A percentile compares a stretch with the other conserved stretches of the same genome.
Evolutionary conservation across 2,888 invertebrate genomes (phyloP).

Genomic region (Autographa pulchrina): DNA sequence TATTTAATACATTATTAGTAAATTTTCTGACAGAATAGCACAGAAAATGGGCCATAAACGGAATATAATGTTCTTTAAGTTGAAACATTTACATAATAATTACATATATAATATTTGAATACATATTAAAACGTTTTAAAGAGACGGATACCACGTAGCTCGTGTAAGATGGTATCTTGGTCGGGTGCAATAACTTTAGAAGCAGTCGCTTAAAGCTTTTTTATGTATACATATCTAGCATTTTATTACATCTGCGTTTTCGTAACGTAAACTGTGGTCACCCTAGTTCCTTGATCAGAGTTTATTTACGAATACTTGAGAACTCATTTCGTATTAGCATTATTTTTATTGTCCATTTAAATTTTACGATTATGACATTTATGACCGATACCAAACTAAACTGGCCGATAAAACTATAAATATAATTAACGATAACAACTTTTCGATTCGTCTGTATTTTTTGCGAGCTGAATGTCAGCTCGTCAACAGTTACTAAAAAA

Average conservation of each 20-base stretch:
- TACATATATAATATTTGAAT: constrained; percentile 58
- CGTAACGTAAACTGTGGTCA: constrained; percentile 38
- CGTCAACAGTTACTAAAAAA: constrained; percentile 19
- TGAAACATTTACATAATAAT: constrained; percentile 57
- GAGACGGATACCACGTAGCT: constrained; percentile 47
- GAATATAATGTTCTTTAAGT: constrained; percentile 37
- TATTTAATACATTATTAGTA: constrained; percentile 34
- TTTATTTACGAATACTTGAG: constrained; percentile 34
- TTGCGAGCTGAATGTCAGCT: constrained; percentile 45
- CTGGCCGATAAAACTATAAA: constrained; percentile 60
- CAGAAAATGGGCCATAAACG: constrained; percentile 48
- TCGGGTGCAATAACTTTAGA: constrained; percentile 66
- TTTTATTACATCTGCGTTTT: constrained; percentile 24
- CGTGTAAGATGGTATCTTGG: constrained; percentile 65
- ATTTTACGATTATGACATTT: constrained; percentile 68
- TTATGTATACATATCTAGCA: constrained; percentile 36
- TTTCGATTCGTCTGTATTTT: constrained; percentile 50
- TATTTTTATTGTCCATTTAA: constrained; percentile 61
- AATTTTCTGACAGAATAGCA: constrained; percentile 41
- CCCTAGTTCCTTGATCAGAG: constrained; percentile 33
- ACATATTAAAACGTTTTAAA: constrained; percentile 49
- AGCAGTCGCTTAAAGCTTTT: constrained; percentile 51
- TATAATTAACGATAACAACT: constrained; percentile 53
- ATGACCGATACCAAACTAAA: constrained; percentile 49
- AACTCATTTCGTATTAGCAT: constrained; percentile 51